These are phyloP conservation scores for Sander vitreus DNA, from an alignment of 2,113 vertebrate species.

Conservation along the genomic window DNA sequence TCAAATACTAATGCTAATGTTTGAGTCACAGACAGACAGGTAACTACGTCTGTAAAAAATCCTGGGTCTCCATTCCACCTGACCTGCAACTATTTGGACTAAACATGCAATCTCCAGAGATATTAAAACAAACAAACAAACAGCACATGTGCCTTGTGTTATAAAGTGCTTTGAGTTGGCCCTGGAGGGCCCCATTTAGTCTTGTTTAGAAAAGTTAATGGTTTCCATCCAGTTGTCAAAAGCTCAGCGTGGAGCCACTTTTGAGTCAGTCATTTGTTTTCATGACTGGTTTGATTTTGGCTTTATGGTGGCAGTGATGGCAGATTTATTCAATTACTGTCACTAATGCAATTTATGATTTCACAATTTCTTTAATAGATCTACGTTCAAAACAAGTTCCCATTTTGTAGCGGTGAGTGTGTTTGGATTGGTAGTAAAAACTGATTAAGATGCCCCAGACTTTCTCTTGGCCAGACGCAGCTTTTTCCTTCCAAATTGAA, in stretches of 20 bases:
- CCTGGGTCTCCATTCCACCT: background rate
- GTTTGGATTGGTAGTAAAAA: background rate
- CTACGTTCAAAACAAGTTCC: background rate
- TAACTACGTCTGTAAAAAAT: background rate
- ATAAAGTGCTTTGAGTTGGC: background rate
- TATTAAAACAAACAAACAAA: conserved; percentile 26
- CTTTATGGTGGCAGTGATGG: background rate
- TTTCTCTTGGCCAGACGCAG: background rate
- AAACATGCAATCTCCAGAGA: background rate
- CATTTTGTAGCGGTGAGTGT: background rate
- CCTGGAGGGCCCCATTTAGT: conserved; percentile 5
- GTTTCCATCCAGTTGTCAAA: conserved; percentile 40
- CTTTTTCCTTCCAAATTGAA: background rate
- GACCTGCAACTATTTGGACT: background rate
- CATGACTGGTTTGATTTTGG: conserved; percentile 24
- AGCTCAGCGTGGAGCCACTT: conserved; percentile 44
- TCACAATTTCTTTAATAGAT: background rate
- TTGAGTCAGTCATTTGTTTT: conserved; percentile 21
- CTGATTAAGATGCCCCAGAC: too few relatives aligned
- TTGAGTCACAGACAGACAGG: too few relatives aligned
- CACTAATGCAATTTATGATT: background rate
- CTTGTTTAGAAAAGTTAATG: conserved; percentile 19
- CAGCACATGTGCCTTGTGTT: conserved; percentile 10
- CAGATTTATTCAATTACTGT: background rate
- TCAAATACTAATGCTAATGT: too few relatives aligned